Conservation (phyloP, 2,888 invertebrate species). For the Tetanocera ferruginea region DNA sequence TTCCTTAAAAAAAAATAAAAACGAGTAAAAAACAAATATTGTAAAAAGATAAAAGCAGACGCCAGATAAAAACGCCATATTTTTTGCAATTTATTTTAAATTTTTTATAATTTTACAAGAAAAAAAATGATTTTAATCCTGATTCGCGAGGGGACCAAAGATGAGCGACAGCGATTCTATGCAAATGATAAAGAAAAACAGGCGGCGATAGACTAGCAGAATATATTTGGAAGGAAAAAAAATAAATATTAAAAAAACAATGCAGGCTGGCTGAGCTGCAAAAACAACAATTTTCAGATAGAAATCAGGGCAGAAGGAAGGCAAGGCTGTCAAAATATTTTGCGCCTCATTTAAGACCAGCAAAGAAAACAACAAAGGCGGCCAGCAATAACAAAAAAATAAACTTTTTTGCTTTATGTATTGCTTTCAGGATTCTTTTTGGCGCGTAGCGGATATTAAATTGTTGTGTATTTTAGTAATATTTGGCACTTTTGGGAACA, state of each 20-base stretch:
- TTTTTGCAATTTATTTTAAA: background rate
- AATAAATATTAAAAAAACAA: too few species aligned
- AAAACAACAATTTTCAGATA: background rate
- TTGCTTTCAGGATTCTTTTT: slow-evolving; percentile 22
- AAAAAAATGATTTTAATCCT: background rate
- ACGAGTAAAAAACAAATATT: background rate
- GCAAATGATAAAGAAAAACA: slow-evolving; percentile 36
- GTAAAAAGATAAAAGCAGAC: background rate
- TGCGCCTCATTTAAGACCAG: slow-evolving; percentile 63
- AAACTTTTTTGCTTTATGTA: background rate
- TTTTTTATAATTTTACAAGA: background rate
- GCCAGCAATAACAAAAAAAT: slow-evolving; percentile 19
- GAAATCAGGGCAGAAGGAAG: background rate
- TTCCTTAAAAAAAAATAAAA: background rate
- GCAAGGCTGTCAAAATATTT: slow-evolving; percentile 61
- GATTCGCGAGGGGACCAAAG: background rate
- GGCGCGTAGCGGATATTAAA: slow-evolving; percentile 43
- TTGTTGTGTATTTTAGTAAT: slow-evolving; percentile 40
- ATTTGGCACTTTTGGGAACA: slow-evolving; percentile 29
- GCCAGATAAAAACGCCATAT: background rate
- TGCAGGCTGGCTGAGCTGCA: background rate
- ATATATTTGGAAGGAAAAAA: background rate
- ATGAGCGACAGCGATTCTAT: slow-evolving; percentile 22
- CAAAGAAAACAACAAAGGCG: slow-evolving; percentile 41
- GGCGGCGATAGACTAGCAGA: background rate